Percentiles rank a stretch among this genome's conserved stretches.
phyloP scores from a whole-genome alignment of 2,113 vertebrate species.

The Amblyornis subalaris region DNA sequence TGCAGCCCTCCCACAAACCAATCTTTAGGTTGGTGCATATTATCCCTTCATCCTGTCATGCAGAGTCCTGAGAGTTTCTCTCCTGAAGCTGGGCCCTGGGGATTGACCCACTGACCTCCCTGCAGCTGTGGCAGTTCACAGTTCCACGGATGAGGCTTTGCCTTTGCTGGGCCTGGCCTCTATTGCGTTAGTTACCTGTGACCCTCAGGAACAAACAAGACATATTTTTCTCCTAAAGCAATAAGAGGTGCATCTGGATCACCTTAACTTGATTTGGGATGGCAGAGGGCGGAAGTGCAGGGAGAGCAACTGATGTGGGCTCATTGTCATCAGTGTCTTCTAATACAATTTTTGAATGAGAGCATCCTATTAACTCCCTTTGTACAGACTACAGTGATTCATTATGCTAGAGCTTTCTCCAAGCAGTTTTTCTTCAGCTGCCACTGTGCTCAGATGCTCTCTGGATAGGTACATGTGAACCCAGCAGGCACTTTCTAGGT shows the following conservation, averaged over 20 bases:
- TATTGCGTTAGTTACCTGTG: background rate
- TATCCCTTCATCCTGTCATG: background rate
- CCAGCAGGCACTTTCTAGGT: background rate
- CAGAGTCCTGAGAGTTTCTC: background rate
- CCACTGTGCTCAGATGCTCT: background rate
- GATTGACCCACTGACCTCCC: background rate
- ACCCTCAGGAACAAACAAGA: background rate
- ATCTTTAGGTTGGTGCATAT: background rate
- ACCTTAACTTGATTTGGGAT: background rate
- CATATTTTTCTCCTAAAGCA: background rate
- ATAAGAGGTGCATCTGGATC: background rate
- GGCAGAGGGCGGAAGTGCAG: background rate
- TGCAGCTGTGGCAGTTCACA: accelerated
- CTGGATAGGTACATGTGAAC: background rate
- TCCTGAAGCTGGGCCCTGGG: background rate
- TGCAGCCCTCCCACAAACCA: background rate
- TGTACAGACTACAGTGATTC: background rate
- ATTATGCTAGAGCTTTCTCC: background rate
- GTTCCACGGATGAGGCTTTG: background rate
- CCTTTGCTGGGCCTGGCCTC: background rate
- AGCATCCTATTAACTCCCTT: background rate
- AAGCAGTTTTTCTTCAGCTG: background rate
- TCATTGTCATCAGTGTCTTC: background rate
- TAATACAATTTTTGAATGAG: slow-evolving; percentile 14
- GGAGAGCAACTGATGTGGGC: background rate